A percentile compares a stretch with the other conserved stretches of the same genome.
Conservation (phyloP, 2,113 vertebrate genomes). For the Heteronetta atricapilla region DNA sequence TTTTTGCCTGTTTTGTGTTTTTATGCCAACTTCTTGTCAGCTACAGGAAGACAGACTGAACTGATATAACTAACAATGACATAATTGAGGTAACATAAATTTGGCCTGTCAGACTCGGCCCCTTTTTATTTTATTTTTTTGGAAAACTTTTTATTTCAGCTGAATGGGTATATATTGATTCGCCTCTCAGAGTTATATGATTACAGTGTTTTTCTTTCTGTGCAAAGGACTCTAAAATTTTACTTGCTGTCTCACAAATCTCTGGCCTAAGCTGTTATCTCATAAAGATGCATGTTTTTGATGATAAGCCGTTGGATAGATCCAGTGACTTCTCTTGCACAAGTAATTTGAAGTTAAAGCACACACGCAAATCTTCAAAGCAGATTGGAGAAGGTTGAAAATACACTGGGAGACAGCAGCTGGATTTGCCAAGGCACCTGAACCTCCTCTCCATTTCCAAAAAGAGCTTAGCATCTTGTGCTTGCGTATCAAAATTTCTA, state of each 20-base stretch:
- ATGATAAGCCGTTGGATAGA: neutral
- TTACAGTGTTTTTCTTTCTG: neutral
- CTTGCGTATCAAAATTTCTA: neutral
- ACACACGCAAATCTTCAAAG: neutral
- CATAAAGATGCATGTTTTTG: neutral
- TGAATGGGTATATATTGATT: neutral
- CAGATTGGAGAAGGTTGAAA: neutral
- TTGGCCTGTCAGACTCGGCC: neutral
- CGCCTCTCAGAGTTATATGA: neutral
- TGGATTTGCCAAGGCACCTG: neutral
- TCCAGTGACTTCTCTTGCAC: neutral
- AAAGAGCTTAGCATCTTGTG: neutral
- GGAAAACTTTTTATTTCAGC: neutral
- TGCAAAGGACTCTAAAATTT: neutral
- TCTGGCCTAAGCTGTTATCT: neutral
- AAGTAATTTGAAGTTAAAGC: neutral
- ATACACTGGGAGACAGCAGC: neutral
- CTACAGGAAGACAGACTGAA: neutral
- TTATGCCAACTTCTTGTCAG: constrained; percentile 20
- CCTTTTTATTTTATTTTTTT: neutral
- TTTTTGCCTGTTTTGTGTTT: neutral
- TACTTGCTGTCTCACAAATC: neutral
- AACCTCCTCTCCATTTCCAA: neutral
- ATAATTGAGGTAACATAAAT: constrained; percentile 36
- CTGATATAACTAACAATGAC: neutral